A percentile compares a stretch with the other conserved stretches of the same genome.
Evolutionary conservation across 2,797 vertebrate genomes (phyloP).

Genomic region (Picus viridis): DNA sequence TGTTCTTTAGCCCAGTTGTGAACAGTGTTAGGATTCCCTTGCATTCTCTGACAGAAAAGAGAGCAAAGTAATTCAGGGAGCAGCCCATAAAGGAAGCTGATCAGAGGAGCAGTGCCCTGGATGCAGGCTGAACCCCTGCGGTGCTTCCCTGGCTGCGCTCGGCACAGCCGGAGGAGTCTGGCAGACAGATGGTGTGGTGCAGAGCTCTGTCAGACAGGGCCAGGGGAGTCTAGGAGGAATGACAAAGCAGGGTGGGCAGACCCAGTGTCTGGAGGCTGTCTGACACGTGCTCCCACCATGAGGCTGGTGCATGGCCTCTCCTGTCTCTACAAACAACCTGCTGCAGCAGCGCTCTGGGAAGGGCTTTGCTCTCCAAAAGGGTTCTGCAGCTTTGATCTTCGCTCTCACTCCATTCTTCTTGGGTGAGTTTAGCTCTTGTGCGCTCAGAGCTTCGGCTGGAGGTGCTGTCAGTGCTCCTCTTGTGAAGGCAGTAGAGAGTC

Average conservation of each 20-base stretch:
- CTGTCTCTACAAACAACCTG: not conserved
- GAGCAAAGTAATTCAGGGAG: not conserved
- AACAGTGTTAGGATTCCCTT: not conserved
- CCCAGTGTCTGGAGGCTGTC: not conserved
- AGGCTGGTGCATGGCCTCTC: not conserved
- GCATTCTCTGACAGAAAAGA: not conserved
- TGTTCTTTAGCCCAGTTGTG: not conserved
- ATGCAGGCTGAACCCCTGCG: not conserved
- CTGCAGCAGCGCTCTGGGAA: not conserved
- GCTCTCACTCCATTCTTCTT: not conserved
- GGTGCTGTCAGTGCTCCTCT: not conserved
- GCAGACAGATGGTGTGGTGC: not conserved
- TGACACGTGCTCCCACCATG: not conserved
- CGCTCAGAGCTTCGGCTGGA: not conserved
- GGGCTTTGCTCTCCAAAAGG: not conserved
- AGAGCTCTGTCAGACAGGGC: not conserved
- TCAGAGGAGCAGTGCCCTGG: not conserved
- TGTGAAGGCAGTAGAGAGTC: not conserved
- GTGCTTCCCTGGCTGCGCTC: not conserved
- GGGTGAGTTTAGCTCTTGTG: not conserved
- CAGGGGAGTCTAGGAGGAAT: constrained; percentile 30
- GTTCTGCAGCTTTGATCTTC: not conserved
- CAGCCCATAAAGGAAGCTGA: not conserved
- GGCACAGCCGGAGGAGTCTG: not conserved
- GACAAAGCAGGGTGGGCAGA: not conserved